Evolutionary conservation across 1,140 invertebrate genomes (phyloP).

Genomic region (Asobara japonica): DNA sequence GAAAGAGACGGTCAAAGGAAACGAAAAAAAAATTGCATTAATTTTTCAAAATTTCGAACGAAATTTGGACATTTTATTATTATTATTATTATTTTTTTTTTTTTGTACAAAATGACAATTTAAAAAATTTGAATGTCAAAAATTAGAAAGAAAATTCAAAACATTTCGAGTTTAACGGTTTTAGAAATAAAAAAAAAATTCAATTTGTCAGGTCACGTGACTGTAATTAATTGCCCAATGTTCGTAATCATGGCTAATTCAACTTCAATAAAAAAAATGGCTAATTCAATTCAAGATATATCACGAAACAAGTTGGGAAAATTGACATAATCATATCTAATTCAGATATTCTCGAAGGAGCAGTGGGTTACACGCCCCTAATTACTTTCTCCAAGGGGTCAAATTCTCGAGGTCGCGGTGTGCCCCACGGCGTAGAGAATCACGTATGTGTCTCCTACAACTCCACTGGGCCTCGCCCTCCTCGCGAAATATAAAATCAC

Average conservation of each 20-base stretch:
- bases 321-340: conserved; percentile 20
- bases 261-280: background rate
- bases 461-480: conserved; percentile 19
- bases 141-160: too few species aligned
- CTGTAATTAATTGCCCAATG: background rate
- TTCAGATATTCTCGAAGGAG: conserved; percentile 6
- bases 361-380: conserved; percentile 12
- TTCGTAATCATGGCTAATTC: background rate
- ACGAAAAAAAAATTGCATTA: too few species aligned
- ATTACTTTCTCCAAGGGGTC: conserved; percentile 31
- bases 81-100: too few species aligned
- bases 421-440: conserved; percentile 21
- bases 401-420: conserved; percentile 26
- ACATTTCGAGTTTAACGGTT: too few species aligned
- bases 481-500: conserved; percentile 7
- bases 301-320: background rate
- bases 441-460: background rate
- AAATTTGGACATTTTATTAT: too few species aligned
- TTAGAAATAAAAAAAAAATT: too few species aligned
- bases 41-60: too few species aligned
- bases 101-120: too few species aligned
- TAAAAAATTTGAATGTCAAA: too few species aligned
- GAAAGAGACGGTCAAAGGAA: too few species aligned
- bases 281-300: background rate
- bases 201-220: too few species aligned